Percentiles rank a stretch among this genome's conserved stretches.
Conservation (phyloP, 1,140 invertebrate genomes). For the Drosophila subpulchrella region DNA sequence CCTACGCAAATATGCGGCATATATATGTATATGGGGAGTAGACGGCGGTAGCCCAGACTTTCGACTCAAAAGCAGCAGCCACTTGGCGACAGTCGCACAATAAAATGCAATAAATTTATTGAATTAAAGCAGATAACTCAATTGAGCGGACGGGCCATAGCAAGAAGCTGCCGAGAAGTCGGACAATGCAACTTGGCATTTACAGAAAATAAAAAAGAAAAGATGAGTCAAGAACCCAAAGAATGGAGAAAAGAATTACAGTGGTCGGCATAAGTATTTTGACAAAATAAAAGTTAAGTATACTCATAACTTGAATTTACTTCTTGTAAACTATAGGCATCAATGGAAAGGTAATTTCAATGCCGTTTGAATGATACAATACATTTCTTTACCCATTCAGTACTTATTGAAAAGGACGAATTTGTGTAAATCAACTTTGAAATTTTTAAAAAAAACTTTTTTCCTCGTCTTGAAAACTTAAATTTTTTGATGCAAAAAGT, state of each 20-base stretch:
- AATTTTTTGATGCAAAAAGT: too few species aligned
- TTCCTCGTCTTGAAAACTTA: too few species aligned
- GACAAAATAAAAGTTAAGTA: too few species aligned
- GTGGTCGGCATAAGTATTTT: too few species aligned
- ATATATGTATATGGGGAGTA: conserved; percentile 6
- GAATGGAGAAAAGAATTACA: background rate
- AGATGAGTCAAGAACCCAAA: conserved; percentile 15
- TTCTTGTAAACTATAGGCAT: too few species aligned
- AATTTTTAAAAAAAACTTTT: too few species aligned
- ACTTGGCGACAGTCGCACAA: conserved; percentile 57
- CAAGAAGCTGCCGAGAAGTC: conserved; percentile 1
- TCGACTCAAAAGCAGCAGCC: conserved; percentile 17
- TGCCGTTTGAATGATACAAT: too few species aligned
- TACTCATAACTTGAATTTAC: too few species aligned
- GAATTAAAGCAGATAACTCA: conserved; percentile 74
- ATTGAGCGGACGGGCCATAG: conserved; percentile 55
- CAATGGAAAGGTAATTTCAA: too few species aligned
- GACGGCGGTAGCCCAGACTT: conserved; percentile 14
- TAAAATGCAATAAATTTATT: conserved; percentile 71
- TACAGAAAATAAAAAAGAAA: conserved; percentile 19
- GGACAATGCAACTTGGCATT: conserved; percentile 25
- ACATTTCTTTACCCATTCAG: too few species aligned
- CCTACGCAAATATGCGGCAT: conserved; percentile 53
- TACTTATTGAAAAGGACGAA: too few species aligned
- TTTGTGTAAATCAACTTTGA: too few species aligned